Percentiles rank a stretch among this genome's conserved stretches.
Conservation (phyloP, 2,113 vertebrate genomes). For the Aptenodytes patagonicus region DNA sequence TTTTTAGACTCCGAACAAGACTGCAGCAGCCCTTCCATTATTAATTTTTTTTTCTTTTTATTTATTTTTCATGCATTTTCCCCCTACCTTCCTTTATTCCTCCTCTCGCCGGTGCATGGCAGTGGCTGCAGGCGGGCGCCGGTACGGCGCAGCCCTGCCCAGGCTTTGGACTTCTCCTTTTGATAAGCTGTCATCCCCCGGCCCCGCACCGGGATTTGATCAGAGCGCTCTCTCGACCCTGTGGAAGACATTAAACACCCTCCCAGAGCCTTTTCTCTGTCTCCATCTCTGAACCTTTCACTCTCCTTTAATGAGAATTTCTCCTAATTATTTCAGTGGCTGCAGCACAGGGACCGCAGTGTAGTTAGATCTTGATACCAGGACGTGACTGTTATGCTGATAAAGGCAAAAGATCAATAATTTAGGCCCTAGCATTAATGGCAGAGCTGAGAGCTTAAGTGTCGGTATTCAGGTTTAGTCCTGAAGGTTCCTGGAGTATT, state of each 20-base stretch:
- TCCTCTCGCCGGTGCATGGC: background rate
- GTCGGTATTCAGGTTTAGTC: constrained; percentile 82
- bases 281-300: constrained; percentile 77
- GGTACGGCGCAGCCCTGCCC: background rate
- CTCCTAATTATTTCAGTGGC: constrained; percentile 99
- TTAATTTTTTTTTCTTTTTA: constrained; percentile 20
- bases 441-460: constrained; percentile 85
- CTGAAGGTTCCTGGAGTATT: constrained; percentile 66
- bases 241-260: constrained; percentile 86
- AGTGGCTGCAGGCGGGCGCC: background rate
- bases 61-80: constrained; percentile 51
- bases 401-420: constrained; percentile 96
- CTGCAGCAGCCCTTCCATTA: constrained; percentile 1
- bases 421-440: constrained; percentile 94
- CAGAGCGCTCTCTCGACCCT: constrained; percentile 73
- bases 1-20: background rate
- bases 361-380: constrained; percentile 85
- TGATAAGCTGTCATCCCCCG: constrained; percentile 79
- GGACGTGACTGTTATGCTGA: constrained; percentile 98
- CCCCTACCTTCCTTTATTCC: background rate
- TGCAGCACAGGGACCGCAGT: constrained; percentile 86
- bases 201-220: constrained; percentile 76
- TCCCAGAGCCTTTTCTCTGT: constrained; percentile 76
- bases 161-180: constrained; percentile 68
- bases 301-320: constrained; percentile 96